Conservation (phyloP, 2,888 invertebrate genomes). For the Drosophila aldrichi region DNA sequence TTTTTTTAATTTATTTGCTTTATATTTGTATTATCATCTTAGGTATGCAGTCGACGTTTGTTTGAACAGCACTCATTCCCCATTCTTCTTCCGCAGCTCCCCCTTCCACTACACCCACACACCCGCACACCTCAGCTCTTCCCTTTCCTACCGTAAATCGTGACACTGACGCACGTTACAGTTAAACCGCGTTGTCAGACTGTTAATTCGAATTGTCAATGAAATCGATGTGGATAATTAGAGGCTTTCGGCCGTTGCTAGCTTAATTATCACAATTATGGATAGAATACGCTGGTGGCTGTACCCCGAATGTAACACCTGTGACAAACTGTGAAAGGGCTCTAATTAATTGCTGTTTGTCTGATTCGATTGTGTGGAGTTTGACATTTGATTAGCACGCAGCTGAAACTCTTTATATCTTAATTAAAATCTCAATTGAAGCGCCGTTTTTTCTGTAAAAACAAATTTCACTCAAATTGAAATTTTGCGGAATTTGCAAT, state of each 20-base stretch:
- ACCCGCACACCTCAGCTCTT: neutral
- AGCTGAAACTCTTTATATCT: slow-evolving; percentile 12
- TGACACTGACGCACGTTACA: slow-evolving; percentile 67
- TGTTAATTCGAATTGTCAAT: slow-evolving; percentile 69
- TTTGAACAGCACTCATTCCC: slow-evolving; percentile 7
- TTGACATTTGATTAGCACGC: slow-evolving; percentile 44
- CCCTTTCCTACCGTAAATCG: slow-evolving; percentile 1
- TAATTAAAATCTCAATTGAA: slow-evolving; percentile 33
- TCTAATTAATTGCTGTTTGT: slow-evolving; percentile 51
- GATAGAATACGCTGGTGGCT: slow-evolving; percentile 6
- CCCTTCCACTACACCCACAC: neutral
- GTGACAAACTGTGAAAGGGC: slow-evolving; percentile 14
- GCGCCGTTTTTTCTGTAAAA: too few relatives aligned
- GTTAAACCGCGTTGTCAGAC: slow-evolving; percentile 54
- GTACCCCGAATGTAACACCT: slow-evolving; percentile 31
- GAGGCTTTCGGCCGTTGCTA: slow-evolving; percentile 22
- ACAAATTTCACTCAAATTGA: slow-evolving; percentile 1
- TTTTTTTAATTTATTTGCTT: neutral
- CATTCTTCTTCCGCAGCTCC: neutral
- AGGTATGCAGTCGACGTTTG: slow-evolving; percentile 29
- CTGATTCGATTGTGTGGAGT: slow-evolving; percentile 22
- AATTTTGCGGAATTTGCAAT: neutral
- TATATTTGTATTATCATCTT: slow-evolving; percentile 10
- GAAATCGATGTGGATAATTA: slow-evolving; percentile 49
- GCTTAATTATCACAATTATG: slow-evolving; percentile 38